Evolutionary conservation across 2,113 vertebrate species (phyloP), one percentile per base, ranked within the genome.

Genomic region (Stomatorhinus ivindoensis): DNA sequence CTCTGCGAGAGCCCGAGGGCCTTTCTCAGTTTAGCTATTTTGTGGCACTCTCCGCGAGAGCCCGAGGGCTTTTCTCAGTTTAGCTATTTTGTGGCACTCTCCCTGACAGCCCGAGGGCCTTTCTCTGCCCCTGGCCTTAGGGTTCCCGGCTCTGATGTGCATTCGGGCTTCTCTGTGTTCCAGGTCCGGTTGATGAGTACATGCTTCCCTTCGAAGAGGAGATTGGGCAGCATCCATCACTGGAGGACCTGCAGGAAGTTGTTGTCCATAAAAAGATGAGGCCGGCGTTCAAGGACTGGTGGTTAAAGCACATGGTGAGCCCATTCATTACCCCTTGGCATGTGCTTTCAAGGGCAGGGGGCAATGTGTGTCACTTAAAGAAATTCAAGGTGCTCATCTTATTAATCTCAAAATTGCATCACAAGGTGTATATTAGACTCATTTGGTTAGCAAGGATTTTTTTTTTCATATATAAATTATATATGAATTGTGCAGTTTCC

Each of bases 201-300:
- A 94, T 97, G 96, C 94, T 99, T 93, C 98, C 98, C 3, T 99
- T 99, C 2, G 98, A 99, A 94, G 98, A 99, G 89, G 98, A 99
- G 94, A 97, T 97, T 1, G 98, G 98, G 80, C 97, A 97, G 90
- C 98, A 99, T 90, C 98, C 98, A 8, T 96, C 98, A 0, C 95
- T 99, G 61, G 98, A 99, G 93, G 98, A 99, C 91, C 95, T 99
- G 83, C 98, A 99, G 92, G 98, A 99, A 42, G 96, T 97, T 50
- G 97, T 99, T 1, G 98, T 99, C 91, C 97, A 99, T 92, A 99
- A 99, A 94, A 99, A 99, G 95, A 94, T 97, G 96, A 95, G 98
- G 48, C 98, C 98, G 0, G 91, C 92, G 55, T 96, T 99, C 92
- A 99, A 98, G 93, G 98, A 99, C 91, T 95, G 96, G 88, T 99